phyloP scores from a whole-genome alignment of 2,113 vertebrate species.

The Amia ocellicauda region DNA sequence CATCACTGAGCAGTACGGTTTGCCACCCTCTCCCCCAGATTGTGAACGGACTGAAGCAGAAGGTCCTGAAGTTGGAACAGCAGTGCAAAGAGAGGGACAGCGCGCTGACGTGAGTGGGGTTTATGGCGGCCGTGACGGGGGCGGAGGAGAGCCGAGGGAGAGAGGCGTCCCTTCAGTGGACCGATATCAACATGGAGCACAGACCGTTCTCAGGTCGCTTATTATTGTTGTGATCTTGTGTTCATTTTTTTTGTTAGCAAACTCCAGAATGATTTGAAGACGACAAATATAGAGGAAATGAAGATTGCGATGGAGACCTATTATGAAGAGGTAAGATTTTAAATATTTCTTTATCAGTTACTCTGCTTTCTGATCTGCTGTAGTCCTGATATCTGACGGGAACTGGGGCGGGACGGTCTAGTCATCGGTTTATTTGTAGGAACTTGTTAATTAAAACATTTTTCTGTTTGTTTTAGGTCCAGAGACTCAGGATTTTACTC shows the following conservation, averaged over 20 bases:
- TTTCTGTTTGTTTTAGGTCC: constrained; percentile 64
- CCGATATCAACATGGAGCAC: too few relatives aligned
- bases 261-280: constrained; percentile 80
- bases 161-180: too few relatives aligned
- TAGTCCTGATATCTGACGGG: not conserved
- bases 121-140: too few relatives aligned
- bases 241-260: constrained; percentile 58
- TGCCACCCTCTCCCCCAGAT: constrained; percentile 71
- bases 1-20: too few relatives aligned
- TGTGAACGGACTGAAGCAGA: constrained; percentile 79
- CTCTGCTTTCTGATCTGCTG: too few relatives aligned
- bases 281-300: constrained; percentile 80
- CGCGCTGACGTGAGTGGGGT: constrained; percentile 64
- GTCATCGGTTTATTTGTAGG: too few relatives aligned
- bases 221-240: not conserved
- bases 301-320: constrained; percentile 78
- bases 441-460: not conserved
- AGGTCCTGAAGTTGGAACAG: constrained; percentile 82
- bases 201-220: too few relatives aligned
- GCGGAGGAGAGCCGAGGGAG: too few relatives aligned
- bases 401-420: not conserved
- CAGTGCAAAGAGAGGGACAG: constrained; percentile 86
- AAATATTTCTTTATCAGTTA: not conserved
- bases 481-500: constrained; percentile 75
- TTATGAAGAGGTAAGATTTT: constrained; percentile 76